Evolutionary conservation across 2,113 vertebrate genomes (phyloP).

Genomic region (Silurus meridionalis): DNA sequence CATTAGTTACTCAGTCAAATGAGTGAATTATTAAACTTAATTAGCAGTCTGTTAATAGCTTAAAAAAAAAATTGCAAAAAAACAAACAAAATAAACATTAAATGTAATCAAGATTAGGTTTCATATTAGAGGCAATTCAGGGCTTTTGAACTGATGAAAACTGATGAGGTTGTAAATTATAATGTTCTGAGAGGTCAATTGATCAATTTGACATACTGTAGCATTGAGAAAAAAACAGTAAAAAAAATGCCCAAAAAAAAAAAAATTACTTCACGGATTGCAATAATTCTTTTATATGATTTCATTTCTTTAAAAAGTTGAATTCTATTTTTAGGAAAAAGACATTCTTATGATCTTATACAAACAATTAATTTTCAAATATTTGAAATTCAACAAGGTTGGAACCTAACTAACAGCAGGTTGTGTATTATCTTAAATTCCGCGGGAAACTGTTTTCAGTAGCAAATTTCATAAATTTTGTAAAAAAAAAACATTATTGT

Average conservation of each 20-base stretch:
- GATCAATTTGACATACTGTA: not conserved
- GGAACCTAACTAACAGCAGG: too few species aligned
- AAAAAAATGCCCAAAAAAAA: not conserved
- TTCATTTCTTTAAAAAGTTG: not conserved
- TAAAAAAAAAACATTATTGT: too few species aligned
- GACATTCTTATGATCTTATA: not conserved
- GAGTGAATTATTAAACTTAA: slow-evolving; percentile 58
- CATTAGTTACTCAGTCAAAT: slow-evolving; percentile 55
- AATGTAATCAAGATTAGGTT: not conserved
- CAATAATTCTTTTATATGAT: not conserved
- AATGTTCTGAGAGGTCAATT: not conserved
- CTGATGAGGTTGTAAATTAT: not conserved
- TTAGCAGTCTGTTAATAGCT: slow-evolving; percentile 49
- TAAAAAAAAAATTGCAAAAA: slow-evolving; percentile 39
- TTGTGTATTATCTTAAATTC: too few species aligned
- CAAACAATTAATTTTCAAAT: not conserved
- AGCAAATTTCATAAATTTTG: too few species aligned
- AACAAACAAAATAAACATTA: slow-evolving; percentile 5
- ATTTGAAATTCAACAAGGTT: not conserved
- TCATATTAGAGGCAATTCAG: not conserved
- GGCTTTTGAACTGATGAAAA: not conserved
- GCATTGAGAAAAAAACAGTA: not conserved
- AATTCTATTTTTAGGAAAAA: not conserved
- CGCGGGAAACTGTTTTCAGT: too few species aligned
- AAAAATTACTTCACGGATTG: not conserved